These are phyloP conservation scores for Riparia riparia DNA, from an alignment of 2,113 vertebrate species.

Conservation along the genomic window DNA sequence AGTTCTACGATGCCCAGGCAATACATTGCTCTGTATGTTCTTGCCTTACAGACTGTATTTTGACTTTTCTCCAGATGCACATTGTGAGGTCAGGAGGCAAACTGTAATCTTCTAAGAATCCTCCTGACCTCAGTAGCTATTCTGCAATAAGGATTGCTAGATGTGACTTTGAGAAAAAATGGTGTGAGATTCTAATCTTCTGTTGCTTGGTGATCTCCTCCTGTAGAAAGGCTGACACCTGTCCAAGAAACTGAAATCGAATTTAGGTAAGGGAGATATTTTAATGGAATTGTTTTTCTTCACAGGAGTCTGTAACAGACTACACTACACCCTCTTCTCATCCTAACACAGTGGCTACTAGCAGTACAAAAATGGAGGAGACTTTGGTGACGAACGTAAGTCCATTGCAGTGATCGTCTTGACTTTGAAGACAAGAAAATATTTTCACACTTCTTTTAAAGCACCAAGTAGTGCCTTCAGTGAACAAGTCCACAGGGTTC, in stretches of 20 bases:
- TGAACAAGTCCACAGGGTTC: slow-evolving; percentile 9
- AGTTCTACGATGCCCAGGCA: background rate
- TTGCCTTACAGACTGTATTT: background rate
- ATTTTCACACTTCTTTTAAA: slow-evolving; percentile 6
- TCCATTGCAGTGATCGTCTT: slow-evolving; percentile 61
- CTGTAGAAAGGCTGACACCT: background rate
- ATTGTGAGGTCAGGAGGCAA: background rate
- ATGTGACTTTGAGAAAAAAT: background rate
- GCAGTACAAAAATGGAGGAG: slow-evolving; percentile 93
- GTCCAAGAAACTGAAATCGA: background rate
- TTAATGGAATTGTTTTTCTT: slow-evolving; percentile 69
- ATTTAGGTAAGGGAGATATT: slow-evolving; percentile 55
- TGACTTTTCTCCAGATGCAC: background rate
- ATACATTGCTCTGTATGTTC: background rate
- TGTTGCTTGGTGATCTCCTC: slow-evolving; percentile 1
- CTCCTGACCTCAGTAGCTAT: background rate
- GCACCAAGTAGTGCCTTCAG: slow-evolving; percentile 22
- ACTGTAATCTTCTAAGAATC: background rate
- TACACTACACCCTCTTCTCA: slow-evolving; percentile 95
- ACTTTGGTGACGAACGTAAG: slow-evolving; percentile 94
- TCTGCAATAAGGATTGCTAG: background rate
- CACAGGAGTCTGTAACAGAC: slow-evolving; percentile 95
- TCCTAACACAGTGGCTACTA: slow-evolving; percentile 90
- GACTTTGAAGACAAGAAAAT: slow-evolving; percentile 63
- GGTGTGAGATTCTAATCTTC: background rate